Percentiles rank a stretch among this genome's conserved stretches.
Conservation (phyloP, 1,140 invertebrate species). For the Lysiphlebus fabarum region DNA sequence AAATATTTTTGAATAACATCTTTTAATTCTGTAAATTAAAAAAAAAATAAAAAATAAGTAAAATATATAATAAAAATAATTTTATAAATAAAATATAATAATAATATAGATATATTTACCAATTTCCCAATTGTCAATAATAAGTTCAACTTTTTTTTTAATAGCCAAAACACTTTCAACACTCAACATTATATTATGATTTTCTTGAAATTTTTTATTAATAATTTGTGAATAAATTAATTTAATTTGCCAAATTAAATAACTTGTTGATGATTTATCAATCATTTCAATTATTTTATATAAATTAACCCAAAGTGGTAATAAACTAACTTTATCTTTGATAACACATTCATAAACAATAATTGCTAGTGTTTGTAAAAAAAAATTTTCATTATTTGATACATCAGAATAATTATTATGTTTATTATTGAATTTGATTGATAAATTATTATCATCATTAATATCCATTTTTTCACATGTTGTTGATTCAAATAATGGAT, state of each 20-base stretch:
- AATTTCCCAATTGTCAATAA: conserved; percentile 60
- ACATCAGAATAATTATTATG: conserved; percentile 40
- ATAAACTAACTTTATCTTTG: conserved; percentile 76
- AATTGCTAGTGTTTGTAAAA: conserved; percentile 69
- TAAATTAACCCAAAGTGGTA: conserved; percentile 71
- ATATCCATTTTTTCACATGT: conserved; percentile 40
- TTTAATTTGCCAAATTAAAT: conserved; percentile 67
- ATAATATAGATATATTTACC: conserved; percentile 36
- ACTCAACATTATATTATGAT: conserved; percentile 45
- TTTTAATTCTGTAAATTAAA: conserved; percentile 43
- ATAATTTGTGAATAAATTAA: conserved; percentile 57
- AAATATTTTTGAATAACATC: conserved; percentile 55
- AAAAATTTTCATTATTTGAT: conserved; percentile 57
- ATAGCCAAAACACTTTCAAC: conserved; percentile 57
- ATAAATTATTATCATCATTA: conserved; percentile 32
- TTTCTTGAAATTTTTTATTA: conserved; percentile 37
- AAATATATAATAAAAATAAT: not conserved
- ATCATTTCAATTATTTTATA: conserved; percentile 60
- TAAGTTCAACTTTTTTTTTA: conserved; percentile 56
- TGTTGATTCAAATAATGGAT: conserved; percentile 16
- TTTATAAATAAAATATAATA: conserved; percentile 9
- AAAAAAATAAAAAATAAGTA: conserved; percentile 16
- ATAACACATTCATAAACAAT: conserved; percentile 84
- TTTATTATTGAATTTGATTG: conserved; percentile 19
- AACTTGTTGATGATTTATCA: conserved; percentile 47